Base-by-base conservation (phyloP, 2,888 invertebrate species). In the Noctua pronuba region DNA sequence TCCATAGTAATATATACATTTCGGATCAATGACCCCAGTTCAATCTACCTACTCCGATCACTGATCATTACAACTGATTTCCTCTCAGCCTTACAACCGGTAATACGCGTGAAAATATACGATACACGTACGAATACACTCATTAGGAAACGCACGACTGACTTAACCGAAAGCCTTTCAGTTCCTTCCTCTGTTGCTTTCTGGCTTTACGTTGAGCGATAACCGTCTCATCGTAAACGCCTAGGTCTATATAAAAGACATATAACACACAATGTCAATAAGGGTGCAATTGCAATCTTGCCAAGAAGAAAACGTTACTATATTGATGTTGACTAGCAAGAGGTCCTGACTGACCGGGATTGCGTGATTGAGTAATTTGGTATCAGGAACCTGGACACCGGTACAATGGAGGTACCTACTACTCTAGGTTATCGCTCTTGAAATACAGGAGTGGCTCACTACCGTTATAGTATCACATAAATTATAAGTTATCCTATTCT, bases 51-150 rank as follows among this genome's bases (percentile, higher is more conserved):
- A n/a, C n/a, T n/a, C n/a, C n/a, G n/a, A n/a, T n/a, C n/a, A n/a
- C n/a, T n/a, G n/a, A n/a, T 21, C 49, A 65, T 68, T 60, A 69
- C 41, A 85, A 77, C 77, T 62, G 69, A 82, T 85, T 69, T 85
- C 55, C 60, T 73, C 69, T 73, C 69, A 55, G 35, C 16, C 21
- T 18, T 46, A 69, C 71, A 72, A 58, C 64, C 16, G 10, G 28
- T 65, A 76, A 31, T 71, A 71, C 44, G 62, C 24, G 70, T 24
- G 75, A 67, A 80, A 67, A 49, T 64, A 82, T 72, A 85, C 72
- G 46, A 62, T 21, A 81, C 85, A 81, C 76, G 82, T 83, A 73
- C 82, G 41, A 85, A 65, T 55, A 41, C 35, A 70, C 60, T 85
- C 82, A 76, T 83, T 85, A 76, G 72, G 60, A 62, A 28, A 60